A percentile compares a stretch with the other conserved stretches of the same genome.
Evolutionary conservation across 2,797 vertebrate genomes (phyloP).

Genomic region (Apodemus agrarius): DNA sequence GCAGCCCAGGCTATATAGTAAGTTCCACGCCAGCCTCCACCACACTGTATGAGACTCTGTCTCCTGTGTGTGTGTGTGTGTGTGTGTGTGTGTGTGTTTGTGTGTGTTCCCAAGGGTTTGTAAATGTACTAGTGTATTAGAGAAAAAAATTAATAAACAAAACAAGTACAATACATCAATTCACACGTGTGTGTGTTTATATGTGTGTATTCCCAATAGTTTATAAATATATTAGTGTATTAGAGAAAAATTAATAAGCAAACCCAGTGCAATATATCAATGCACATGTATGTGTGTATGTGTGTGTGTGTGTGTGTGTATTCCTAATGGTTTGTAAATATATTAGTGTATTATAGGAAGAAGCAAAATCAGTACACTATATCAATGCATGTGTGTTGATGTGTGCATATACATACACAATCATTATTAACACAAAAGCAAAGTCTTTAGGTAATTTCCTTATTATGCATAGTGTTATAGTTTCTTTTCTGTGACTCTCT

Average conservation of each 20-base stretch:
- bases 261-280: no score
- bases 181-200: not conserved
- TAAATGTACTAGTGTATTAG: not conserved
- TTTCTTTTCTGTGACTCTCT: not conserved
- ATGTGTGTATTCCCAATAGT: not conserved
- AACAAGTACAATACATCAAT: not conserved
- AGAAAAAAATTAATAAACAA: not conserved
- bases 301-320: not conserved
- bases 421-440: not conserved
- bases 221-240: no score
- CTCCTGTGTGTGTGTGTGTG: not conserved
- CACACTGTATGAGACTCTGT: not conserved
- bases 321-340: not conserved
- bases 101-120: not conserved
- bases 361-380: not conserved
- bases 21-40: not conserved
- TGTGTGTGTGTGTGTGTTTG: no score
- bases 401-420: not conserved
- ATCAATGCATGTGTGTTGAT: not conserved
- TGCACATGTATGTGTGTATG: not conserved
- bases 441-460: not conserved
- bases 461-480: not conserved
- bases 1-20: not conserved
- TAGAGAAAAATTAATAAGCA: no score
- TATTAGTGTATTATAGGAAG: not conserved